Base-by-base conservation (phyloP, 2,113 vertebrate genomes). In the Seriola quinqueradiata region DNA sequence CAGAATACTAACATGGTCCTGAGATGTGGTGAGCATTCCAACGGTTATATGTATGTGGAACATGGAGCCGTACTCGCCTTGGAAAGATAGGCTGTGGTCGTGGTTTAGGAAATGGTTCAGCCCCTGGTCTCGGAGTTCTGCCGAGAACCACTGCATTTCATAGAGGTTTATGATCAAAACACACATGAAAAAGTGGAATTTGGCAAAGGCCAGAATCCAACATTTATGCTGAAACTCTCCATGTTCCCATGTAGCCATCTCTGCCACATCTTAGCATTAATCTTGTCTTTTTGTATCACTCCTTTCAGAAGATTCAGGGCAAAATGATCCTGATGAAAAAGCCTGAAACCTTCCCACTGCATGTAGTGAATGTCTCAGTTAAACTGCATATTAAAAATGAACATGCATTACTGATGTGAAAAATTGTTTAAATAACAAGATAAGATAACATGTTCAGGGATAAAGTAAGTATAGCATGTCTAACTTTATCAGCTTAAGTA, bases 21-120 rank as follows among this genome's bases (percentile, higher is more conserved):
- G 91, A 89, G 92, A 94, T 94, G 94, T 92, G 94, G 95, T 87
- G 72, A 91, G 86, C 93, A 95, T 95, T 95, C 94, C 94, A 61
- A 92, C 77, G 71, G 86, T 89, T 92, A 67, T 94, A 91, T 95
- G 93, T 94, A 89, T 94, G 93, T 93, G 90, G 93, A 94, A 92
- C 91, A 89, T 88, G 91, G 89, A 91, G 87, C 74, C 75, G 8
- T 75, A 40, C 83, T 92, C 87, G 86, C 91, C 83, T 87, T 89
- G 93, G 92, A 93, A 93, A 93, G 89, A 92, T 74, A 32, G 90
- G 76, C 87, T 94, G 93, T 74, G 94, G 94, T 95, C 87, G 70
- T 90, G 89, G 94, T 94, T 92, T 85, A 90, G 92, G 90, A 94
- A 95, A 95, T 90, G 90, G 81, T 87, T 92, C 85, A 90, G 83